These are phyloP conservation scores for Semibalanus balanoides DNA, from an alignment of 1,140 invertebrate species.

Conservation along the genomic window DNA sequence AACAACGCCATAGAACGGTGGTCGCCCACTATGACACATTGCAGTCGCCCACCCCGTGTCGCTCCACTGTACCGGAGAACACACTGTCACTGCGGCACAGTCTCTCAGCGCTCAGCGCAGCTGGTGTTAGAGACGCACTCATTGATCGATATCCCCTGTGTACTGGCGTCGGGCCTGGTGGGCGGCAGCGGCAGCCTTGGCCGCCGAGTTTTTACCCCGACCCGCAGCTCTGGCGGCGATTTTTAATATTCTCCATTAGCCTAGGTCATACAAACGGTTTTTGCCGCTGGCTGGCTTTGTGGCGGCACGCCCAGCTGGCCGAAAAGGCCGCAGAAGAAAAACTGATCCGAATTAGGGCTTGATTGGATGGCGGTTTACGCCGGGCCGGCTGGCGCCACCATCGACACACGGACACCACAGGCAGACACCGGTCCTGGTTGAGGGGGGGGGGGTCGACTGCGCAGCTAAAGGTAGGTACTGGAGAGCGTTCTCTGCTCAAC, in stretches of 20 bases:
- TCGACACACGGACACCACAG: no score
- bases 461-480: no score
- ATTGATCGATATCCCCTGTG: background rate
- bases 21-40: background rate
- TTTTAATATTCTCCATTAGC: background rate
- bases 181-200: background rate
- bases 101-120: background rate
- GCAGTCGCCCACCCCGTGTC: background rate
- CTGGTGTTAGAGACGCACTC: background rate
- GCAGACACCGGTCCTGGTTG: no score
- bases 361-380: background rate
- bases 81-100: background rate
- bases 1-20: no score
- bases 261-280: background rate
- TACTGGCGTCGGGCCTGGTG: background rate
- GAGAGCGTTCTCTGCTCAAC: no score
- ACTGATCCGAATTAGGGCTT: background rate
- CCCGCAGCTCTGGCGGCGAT: background rate
- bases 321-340: background rate
- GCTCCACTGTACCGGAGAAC: background rate
- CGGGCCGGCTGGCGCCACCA: no score
- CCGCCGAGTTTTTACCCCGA: background rate
- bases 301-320: background rate
- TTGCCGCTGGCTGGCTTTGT: background rate
- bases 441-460: no score